phyloP scores from a whole-genome alignment of 2,797 vertebrate species.

The Acipenser oxyrinchus region DNA sequence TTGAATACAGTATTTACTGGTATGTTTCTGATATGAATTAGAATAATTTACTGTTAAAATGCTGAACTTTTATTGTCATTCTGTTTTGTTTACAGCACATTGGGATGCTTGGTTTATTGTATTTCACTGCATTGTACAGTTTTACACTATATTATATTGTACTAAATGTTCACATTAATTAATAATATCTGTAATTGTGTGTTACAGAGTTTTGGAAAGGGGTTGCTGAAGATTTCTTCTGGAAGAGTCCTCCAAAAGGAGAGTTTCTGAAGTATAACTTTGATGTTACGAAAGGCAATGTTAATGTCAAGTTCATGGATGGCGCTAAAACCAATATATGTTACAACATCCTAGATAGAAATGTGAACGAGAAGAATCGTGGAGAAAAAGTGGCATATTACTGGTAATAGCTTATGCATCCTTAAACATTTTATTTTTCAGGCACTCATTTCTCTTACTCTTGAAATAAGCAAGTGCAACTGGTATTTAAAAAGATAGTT shows the following conservation, averaged over 20 bases:
- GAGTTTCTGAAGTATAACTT: constrained; percentile 67
- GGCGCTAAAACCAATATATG: constrained; percentile 75
- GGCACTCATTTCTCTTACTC: not conserved
- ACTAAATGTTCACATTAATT: not conserved
- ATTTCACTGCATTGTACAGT: not conserved
- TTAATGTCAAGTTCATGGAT: constrained; percentile 70
- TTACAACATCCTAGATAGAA: constrained; percentile 70
- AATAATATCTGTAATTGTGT: constrained; percentile 8
- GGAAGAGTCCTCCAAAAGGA: constrained; percentile 60
- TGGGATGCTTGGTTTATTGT: not conserved
- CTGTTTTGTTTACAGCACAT: too few relatives aligned
- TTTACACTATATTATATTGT: not conserved
- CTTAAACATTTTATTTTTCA: not conserved
- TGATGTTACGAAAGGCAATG: constrained; percentile 60
- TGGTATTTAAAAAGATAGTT: not conserved
- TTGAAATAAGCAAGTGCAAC: too few relatives aligned
- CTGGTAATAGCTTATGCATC: constrained; percentile 51
- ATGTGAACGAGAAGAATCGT: constrained; percentile 55
- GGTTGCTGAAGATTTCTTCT: constrained; percentile 61
- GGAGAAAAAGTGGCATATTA: constrained; percentile 65
- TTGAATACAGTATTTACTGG: too few relatives aligned
- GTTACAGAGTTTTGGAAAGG: constrained; percentile 68
- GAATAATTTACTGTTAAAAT: too few relatives aligned
- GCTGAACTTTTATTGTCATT: too few relatives aligned
- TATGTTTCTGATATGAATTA: too few relatives aligned